Percentiles rank a stretch among this genome's conserved stretches.
phyloP scores from a whole-genome alignment of 2,888 invertebrate species.

The Sisyra nigra region DNA sequence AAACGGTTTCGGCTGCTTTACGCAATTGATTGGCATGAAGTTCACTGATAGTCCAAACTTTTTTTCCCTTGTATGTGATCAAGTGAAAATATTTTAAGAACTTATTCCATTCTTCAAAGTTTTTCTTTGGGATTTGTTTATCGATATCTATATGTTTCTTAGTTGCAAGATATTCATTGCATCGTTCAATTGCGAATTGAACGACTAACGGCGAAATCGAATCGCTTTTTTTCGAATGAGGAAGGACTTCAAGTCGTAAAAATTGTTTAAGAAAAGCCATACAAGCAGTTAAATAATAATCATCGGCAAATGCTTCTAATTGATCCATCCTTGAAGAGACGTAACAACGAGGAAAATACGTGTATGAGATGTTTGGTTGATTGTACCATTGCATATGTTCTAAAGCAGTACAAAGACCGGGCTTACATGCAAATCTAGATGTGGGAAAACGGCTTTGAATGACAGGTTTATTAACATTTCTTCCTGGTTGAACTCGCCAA shows the following conservation, averaged over 20 bases:
- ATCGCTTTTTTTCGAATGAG: slow-evolving; percentile 47
- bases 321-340: slow-evolving; percentile 53
- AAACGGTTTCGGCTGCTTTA: slow-evolving; percentile 38
- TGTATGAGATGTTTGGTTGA: slow-evolving; percentile 61
- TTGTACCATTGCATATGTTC: slow-evolving; percentile 77
- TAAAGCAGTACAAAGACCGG: slow-evolving; percentile 61
- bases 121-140: slow-evolving; percentile 39
- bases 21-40: slow-evolving; percentile 24
- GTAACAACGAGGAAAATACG: slow-evolving; percentile 78
- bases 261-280: slow-evolving; percentile 70
- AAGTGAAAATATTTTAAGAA: slow-evolving; percentile 55
- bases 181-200: slow-evolving; percentile 67
- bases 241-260: slow-evolving; percentile 37
- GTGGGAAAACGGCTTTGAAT: slow-evolving; percentile 68
- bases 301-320: slow-evolving; percentile 67
- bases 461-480: slow-evolving; percentile 23
- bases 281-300: slow-evolving; percentile 81
- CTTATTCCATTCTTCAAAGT: slow-evolving; percentile 84
- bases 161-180: slow-evolving; percentile 56
- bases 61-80: slow-evolving; percentile 43
- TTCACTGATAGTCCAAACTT: background rate
- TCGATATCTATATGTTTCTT: slow-evolving; percentile 64
- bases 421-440: slow-evolving; percentile 85
- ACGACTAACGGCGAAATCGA: slow-evolving; percentile 45
- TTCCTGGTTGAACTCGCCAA: slow-evolving; percentile 42